Base-by-base conservation (phyloP, 2,113 vertebrate genomes). In the Phasianus colchicus region DNA sequence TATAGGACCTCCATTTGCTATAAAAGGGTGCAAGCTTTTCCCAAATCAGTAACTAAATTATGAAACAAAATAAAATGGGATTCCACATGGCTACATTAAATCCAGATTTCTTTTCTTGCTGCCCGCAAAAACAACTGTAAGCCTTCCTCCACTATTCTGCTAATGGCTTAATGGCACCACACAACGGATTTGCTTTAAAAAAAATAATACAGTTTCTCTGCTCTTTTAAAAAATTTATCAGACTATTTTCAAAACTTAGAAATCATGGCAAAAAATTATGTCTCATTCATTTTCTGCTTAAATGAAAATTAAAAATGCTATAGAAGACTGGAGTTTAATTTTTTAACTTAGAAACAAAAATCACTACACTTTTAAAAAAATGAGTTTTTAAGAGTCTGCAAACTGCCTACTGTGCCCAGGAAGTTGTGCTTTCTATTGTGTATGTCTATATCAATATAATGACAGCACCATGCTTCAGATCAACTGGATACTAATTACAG, bases 401-500 rank as follows among this genome's bases (percentile, higher is more conserved):
- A 71, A 75, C 17, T 80, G 48, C 96, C 85, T 91, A 74, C 85
- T 91, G 96, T 74, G 93, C 82, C 71, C 61, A 88, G 80, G 72
- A 65, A 88, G 82, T 74, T 74, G 74, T 92, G 52, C 95, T 92
- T 83, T 52, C 72, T 83, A 88, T 89, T 83, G 79, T 76, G 74
- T 74, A 43, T 65, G 87, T 92, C 85, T 95, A 4, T 90, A 71
- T 89, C 85, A 91, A 71, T 40, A 34, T 81, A 91, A 86, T 88
- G 89, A 92, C 85, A 94, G 91, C 79, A 89, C 82, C 69, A 75
- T 2, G 7, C 88, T 86, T 88, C 82, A 89, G 72, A 96, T 81
- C 93, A 80, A 93, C 93, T 94, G 91, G 76, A 45, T 95, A 65
- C 93, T 93, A 96, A 95, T 95, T 97, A 91, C 89, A 92, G 91